A percentile compares a stretch with the other conserved stretches of the same genome.
These are phyloP conservation scores for Papilio helenus DNA, from an alignment of 1,140 invertebrate genomes.

Conservation along the genomic window DNA sequence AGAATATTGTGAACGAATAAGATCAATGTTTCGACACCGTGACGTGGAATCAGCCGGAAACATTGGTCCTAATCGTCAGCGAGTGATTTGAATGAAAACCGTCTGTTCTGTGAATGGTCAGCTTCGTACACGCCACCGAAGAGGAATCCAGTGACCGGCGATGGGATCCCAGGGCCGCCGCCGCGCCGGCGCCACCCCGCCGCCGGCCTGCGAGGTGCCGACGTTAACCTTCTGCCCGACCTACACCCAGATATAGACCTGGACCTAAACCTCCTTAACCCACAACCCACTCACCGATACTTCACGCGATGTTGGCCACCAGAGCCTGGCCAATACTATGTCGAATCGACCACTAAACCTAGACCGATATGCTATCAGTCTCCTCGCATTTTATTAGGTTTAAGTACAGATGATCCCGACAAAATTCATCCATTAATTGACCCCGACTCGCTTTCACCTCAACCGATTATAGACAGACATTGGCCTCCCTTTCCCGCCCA, in stretches of 20 bases:
- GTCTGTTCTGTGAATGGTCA: slow-evolving; percentile 78
- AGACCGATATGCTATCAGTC: slow-evolving; percentile 53
- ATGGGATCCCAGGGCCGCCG: slow-evolving; percentile 73
- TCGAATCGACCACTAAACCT: slow-evolving; percentile 68
- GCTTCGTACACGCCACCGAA: slow-evolving; percentile 76
- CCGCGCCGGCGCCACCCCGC: slow-evolving; percentile 72
- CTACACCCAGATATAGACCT: slow-evolving; percentile 49
- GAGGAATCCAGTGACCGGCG: slow-evolving; percentile 82
- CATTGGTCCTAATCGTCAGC: slow-evolving; percentile 40
- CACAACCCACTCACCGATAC: slow-evolving; percentile 72
- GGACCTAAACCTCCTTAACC: slow-evolving; percentile 55
- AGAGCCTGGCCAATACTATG: slow-evolving; percentile 69
- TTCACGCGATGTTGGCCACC: slow-evolving; percentile 67
- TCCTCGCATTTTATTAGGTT: slow-evolving; percentile 68
- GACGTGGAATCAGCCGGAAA: neutral
- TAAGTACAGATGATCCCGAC: slow-evolving; percentile 68
- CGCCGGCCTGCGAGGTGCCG: slow-evolving; percentile 79
- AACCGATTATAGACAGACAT: slow-evolving; percentile 65
- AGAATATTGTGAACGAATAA: slow-evolving; percentile 27
- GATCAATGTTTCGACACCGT: slow-evolving; percentile 24
- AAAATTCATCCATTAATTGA: slow-evolving; percentile 67
- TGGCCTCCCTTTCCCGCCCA: slow-evolving; percentile 78
- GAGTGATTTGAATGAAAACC: slow-evolving; percentile 69
- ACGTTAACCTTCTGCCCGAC: slow-evolving; percentile 50
- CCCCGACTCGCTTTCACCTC: slow-evolving; percentile 70